Conservation (phyloP, 2,888 invertebrate genomes). For the Agrochola lota region DNA sequence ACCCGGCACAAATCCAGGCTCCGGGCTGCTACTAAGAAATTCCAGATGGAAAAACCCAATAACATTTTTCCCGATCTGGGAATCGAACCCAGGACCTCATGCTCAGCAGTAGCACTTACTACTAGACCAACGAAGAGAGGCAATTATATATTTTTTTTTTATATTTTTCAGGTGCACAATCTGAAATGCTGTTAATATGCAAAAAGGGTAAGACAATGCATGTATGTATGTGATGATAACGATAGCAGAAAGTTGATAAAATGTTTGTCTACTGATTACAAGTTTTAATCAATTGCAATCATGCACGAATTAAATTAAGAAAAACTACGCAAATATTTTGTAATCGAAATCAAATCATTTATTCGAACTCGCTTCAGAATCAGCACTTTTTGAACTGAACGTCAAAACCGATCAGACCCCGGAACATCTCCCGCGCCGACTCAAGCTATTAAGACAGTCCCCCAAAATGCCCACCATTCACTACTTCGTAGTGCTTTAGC, state of each 20-base stretch:
- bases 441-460: too few relatives aligned
- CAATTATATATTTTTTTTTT: background rate
- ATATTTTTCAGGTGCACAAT: background rate
- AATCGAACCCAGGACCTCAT: background rate
- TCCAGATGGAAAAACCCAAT: background rate
- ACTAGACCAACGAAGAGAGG: background rate
- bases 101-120: background rate
- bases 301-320: background rate
- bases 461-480: too few relatives aligned
- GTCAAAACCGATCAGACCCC: background rate
- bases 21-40: background rate
- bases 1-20: too few relatives aligned
- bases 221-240: slow-evolving; percentile 17
- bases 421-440: too few relatives aligned
- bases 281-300: slow-evolving; percentile 17
- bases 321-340: background rate
- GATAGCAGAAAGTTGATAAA: slow-evolving; percentile 26
- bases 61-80: too few relatives aligned
- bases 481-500: too few relatives aligned
- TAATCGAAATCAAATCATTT: background rate
- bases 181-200: background rate
- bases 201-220: slow-evolving; percentile 12
- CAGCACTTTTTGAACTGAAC: background rate
- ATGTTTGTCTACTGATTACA: slow-evolving; percentile 21
- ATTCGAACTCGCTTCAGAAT: background rate